These are phyloP conservation scores for Melitaea cinxia DNA, from an alignment of 1,140 invertebrate genomes.

Conservation along the genomic window DNA sequence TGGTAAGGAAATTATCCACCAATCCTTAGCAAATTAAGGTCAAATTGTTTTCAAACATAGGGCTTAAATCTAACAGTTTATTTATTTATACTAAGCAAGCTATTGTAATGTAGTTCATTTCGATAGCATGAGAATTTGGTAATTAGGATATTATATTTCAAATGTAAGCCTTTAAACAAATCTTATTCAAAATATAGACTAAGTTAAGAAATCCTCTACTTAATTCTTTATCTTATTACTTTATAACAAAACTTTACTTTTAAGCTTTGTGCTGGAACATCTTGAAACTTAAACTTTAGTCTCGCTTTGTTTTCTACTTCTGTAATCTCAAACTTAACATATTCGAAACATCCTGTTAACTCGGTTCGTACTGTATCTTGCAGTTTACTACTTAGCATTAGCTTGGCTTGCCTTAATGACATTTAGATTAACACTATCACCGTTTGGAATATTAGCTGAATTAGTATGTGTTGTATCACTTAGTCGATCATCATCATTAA, in stretches of 20 bases:
- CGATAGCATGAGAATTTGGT: no score
- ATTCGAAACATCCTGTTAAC: constrained; percentile 8
- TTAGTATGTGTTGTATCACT: not conserved
- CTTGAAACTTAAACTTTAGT: constrained; percentile 1
- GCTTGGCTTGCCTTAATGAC: constrained; percentile 17
- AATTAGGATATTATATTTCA: no score
- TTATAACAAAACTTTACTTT: constrained; percentile 1
- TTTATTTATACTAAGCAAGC: no score
- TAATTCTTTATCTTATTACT: not conserved
- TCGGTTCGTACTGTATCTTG: constrained; percentile 11
- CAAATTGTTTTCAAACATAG: no score
- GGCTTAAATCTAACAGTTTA: no score
- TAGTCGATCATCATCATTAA: not conserved
- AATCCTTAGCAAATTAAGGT: no score
- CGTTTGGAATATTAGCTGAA: no score
- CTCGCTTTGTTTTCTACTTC: constrained; percentile 1
- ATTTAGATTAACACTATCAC: constrained; percentile 9
- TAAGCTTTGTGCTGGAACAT: not conserved
- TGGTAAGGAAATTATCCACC: no score
- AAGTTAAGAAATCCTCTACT: not conserved
- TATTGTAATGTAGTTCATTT: no score
- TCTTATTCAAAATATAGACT: no score
- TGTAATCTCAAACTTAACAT: constrained; percentile 21
- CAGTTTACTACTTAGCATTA: constrained; percentile 5
- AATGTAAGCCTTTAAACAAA: no score